A percentile compares a stretch with the other conserved stretches of the same genome.
These are phyloP conservation scores for Macrosoma leucophasiata DNA, from an alignment of 2,888 invertebrate species.

Conservation along the genomic window DNA sequence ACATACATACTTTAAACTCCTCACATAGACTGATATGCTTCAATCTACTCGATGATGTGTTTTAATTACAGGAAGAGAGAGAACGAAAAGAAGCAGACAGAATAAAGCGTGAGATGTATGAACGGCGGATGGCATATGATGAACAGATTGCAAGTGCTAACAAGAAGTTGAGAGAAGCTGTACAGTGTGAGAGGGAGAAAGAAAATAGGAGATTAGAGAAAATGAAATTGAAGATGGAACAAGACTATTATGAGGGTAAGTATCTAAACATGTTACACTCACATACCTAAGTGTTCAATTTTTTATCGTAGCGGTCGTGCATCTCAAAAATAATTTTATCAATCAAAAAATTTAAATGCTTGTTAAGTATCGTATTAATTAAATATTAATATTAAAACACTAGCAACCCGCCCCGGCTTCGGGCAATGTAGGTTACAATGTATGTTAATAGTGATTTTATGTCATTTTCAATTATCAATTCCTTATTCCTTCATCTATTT, in stretches of 20 bases:
- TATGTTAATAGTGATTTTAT: no score
- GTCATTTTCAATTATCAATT: no score
- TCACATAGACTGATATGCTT: no score
- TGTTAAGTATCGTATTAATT: constrained; percentile 5
- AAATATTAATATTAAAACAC: background rate
- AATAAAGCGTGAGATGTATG: constrained; percentile 47
- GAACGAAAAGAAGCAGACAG: constrained; percentile 39
- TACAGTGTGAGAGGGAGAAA: constrained; percentile 49
- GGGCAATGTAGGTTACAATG: no score
- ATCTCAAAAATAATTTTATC: no score
- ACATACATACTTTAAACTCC: no score
- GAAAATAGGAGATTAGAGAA: constrained; percentile 51
- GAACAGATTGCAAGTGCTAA: constrained; percentile 59
- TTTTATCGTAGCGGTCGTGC: no score
- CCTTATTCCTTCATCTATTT: no score
- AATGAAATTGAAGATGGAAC: constrained; percentile 57
- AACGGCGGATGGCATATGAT: constrained; percentile 51
- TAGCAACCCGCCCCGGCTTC: no score
- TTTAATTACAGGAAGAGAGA: constrained; percentile 46
- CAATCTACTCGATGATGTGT: no score
- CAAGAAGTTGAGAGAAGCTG: constrained; percentile 42
- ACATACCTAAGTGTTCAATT: no score
- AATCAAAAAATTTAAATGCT: background rate
- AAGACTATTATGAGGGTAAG: constrained; percentile 56
- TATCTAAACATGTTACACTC: no score